Conservation (phyloP, 2,797 vertebrate genomes). For the Schizothorax lantsangensis region DNA sequence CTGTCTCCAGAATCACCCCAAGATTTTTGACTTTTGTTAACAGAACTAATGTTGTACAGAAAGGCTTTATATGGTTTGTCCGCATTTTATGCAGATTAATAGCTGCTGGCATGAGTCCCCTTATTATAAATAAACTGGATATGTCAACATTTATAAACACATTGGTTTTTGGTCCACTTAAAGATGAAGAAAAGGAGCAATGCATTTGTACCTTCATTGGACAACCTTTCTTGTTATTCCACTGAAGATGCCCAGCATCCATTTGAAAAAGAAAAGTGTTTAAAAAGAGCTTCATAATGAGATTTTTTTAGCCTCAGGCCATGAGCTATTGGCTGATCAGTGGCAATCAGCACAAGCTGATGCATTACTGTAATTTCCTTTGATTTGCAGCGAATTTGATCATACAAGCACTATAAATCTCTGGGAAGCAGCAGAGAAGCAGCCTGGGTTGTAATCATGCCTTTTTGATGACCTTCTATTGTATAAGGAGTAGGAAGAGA, state of each 20-base stretch:
- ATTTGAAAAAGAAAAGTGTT: slow-evolving; percentile 8
- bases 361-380: slow-evolving; percentile 50
- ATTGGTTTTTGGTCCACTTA: not conserved
- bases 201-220: not conserved
- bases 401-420: slow-evolving; percentile 49
- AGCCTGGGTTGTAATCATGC: slow-evolving; percentile 38
- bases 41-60: not conserved
- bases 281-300: slow-evolving; percentile 40
- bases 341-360: slow-evolving; percentile 48
- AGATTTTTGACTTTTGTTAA: too few relatives aligned
- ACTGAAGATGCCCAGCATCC: slow-evolving; percentile 25
- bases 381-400: slow-evolving; percentile 51
- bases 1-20: too few relatives aligned
- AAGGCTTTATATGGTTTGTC: not conserved
- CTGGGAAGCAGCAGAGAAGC: slow-evolving; percentile 10
- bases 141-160: not conserved
- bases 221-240: slow-evolving; percentile 24
- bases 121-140: not conserved
- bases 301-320: slow-evolving; percentile 26
- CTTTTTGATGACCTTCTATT: slow-evolving; percentile 32
- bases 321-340: slow-evolving; percentile 40
- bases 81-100: not conserved
- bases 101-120: not conserved
- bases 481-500: slow-evolving; percentile 34
- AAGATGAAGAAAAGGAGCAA: not conserved